These are phyloP conservation scores for Typhlichthys eigenmanni DNA, from an alignment of 2,797 vertebrate species.

Conservation along the genomic window DNA sequence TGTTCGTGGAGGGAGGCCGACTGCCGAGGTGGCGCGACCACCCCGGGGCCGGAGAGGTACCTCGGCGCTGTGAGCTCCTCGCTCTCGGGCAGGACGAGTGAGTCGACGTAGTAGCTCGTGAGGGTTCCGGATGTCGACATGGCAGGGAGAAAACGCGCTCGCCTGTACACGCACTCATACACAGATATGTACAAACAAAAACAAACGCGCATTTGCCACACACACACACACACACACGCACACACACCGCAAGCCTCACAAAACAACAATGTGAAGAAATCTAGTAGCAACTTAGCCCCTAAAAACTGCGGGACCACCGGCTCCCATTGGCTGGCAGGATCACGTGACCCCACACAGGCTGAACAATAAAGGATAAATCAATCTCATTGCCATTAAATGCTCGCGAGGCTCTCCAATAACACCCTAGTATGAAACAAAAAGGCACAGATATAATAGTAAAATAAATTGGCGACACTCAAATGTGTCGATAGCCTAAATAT, in stretches of 20 bases:
- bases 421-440: constrained; percentile 67
- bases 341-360: constrained; percentile 86
- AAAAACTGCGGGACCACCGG: constrained; percentile 82
- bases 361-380: constrained; percentile 99
- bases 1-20: constrained; percentile 82
- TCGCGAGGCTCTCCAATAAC: constrained; percentile 86
- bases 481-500: too few species aligned
- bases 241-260: constrained; percentile 73
- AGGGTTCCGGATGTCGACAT: constrained; percentile 96
- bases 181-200: constrained; percentile 24
- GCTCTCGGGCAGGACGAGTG: constrained; percentile 89
- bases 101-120: constrained; percentile 96
- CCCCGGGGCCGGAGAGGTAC: constrained; percentile 80
- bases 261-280: constrained; percentile 96
- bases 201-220: constrained; percentile 12
- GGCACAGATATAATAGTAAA: too few species aligned
- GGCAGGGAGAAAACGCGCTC: constrained; percentile 70
- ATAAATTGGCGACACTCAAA: too few species aligned
- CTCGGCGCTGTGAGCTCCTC: constrained; percentile 88
- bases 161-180: constrained; percentile 63
- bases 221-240: constrained; percentile 57
- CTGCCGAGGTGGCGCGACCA: constrained; percentile 83
- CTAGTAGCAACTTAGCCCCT: constrained; percentile 92
- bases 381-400: constrained; percentile 91
- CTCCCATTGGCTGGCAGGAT: constrained; percentile 76